Base-by-base conservation (phyloP, 1,140 invertebrate species). In the Psilanteris sp. region DNA sequence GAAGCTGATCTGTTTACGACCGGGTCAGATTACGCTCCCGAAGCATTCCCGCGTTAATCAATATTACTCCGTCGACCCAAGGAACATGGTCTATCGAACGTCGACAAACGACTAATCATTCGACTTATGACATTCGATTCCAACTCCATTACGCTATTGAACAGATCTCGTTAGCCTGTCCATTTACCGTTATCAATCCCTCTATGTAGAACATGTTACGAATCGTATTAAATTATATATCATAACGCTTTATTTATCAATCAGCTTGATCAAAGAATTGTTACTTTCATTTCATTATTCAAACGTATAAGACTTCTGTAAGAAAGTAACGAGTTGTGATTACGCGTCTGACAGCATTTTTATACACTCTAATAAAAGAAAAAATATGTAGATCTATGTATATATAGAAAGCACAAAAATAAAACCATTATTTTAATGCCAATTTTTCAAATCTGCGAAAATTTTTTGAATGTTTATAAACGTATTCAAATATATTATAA, bases 1-100 rank as follows among this genome's bases (percentile, higher is more conserved):
- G 83, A 67, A 82, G 82, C 80, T 88, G 86, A 88, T 85, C 86
- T 88, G 87, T 88, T 88, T 88, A 88, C 86, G 85, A 80, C 85
- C 83, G 70, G 73, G 62, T 71, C 78, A 83, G 85, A 87, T 87
- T 87, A 87, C 81, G 81, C 81, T 82, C 77, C 80, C 77, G 70
- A 75, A 57, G 79, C 70, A 77, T 85, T 81, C 34, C 66, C 67
- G 76, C 83, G 83, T 87, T 86, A 86, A 88, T 87, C 86, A 88
- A 88, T 88, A 86, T 87, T 86, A 87, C 81, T 82, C 78, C 61
- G 54, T 43, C 32, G 36, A 36, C 29, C 41, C 61, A 67, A 71
- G 57, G 55, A 72, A 57, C 73, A 78, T 71, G 79, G 68, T 39
- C 57, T 41, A 67, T 73, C 68, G 61, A 68, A 64, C 34, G 31